Percentiles rank a stretch among this genome's conserved stretches.
These are phyloP conservation scores for Heliangelus exortis DNA, from an alignment of 2,797 vertebrate species.

Conservation along the genomic window DNA sequence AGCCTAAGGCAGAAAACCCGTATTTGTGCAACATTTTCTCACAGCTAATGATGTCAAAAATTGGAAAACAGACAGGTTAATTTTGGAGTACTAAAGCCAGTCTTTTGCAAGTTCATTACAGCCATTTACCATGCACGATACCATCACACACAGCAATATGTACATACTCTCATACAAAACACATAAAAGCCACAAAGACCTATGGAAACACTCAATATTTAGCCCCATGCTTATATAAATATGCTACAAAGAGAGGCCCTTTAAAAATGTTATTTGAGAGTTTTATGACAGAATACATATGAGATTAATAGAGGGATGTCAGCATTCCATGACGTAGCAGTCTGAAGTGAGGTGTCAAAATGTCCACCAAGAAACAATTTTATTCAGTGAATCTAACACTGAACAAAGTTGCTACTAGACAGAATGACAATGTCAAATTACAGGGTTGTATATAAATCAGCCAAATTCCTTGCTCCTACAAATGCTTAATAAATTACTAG, in stretches of 20 bases:
- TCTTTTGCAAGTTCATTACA: fast-evolving
- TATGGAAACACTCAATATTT: background rate
- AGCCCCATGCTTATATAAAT: background rate
- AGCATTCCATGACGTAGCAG: slow-evolving; percentile 36
- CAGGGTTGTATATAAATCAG: slow-evolving; percentile 51
- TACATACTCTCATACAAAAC: background rate
- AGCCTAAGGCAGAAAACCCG: background rate
- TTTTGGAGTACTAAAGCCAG: background rate
- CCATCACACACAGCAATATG: background rate
- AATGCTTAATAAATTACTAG: slow-evolving; percentile 37
- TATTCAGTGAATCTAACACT: slow-evolving; percentile 49
- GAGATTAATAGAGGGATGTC: slow-evolving; percentile 68
- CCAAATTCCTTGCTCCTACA: slow-evolving; percentile 49
- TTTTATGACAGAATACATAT: slow-evolving; percentile 55
- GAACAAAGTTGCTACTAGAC: slow-evolving; percentile 57
- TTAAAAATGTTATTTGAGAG: slow-evolving; percentile 12
- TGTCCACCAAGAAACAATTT: slow-evolving; percentile 56
- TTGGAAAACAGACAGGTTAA: background rate
- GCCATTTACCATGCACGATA: background rate
- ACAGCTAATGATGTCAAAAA: background rate
- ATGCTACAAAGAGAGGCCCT: background rate
- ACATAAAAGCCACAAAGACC: background rate
- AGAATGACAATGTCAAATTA: slow-evolving; percentile 71
- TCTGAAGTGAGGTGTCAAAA: slow-evolving; percentile 46
- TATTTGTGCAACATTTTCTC: background rate